Conservation (phyloP, 2,797 vertebrate species). For the Choloepus didactylus region DNA sequence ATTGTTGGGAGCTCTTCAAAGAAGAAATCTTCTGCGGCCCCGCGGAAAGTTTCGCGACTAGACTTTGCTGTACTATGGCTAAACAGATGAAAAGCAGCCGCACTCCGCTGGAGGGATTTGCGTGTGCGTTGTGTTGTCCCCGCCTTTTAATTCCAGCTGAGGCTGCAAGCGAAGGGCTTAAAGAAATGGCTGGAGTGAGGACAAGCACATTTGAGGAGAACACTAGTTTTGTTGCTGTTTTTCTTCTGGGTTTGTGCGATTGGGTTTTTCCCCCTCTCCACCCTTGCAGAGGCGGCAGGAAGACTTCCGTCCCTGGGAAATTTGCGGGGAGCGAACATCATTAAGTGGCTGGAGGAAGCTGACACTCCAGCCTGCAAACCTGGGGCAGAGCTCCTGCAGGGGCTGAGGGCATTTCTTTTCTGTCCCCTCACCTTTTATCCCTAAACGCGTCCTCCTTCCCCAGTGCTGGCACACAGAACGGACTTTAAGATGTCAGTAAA, state of each 20-base stretch:
- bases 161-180: constrained; percentile 75
- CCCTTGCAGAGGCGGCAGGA: constrained; percentile 54
- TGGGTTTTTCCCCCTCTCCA: background rate
- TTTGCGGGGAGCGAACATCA: constrained; percentile 36
- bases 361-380: background rate
- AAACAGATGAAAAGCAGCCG: constrained; percentile 87
- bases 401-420: background rate
- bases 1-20: constrained; percentile 87
- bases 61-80: constrained; percentile 87
- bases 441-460: background rate
- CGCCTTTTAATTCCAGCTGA: constrained; percentile 82
- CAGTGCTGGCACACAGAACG: too few species aligned
- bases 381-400: too few species aligned
- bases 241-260: constrained; percentile 51
- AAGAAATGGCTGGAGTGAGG: constrained; percentile 64
- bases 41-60: constrained; percentile 86
- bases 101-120: constrained; percentile 83
- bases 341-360: constrained; percentile 56
- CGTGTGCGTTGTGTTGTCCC: constrained; percentile 83
- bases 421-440: background rate
- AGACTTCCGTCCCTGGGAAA: constrained; percentile 74
- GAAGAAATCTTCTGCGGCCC: constrained; percentile 83
- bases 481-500: background rate
- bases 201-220: constrained; percentile 75
- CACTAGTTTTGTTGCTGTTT: constrained; percentile 71